Evolutionary conservation across 1,140 invertebrate species (phyloP), one percentile per base, ranked within the genome.

Genomic region (Tetramorium simillimum): DNA sequence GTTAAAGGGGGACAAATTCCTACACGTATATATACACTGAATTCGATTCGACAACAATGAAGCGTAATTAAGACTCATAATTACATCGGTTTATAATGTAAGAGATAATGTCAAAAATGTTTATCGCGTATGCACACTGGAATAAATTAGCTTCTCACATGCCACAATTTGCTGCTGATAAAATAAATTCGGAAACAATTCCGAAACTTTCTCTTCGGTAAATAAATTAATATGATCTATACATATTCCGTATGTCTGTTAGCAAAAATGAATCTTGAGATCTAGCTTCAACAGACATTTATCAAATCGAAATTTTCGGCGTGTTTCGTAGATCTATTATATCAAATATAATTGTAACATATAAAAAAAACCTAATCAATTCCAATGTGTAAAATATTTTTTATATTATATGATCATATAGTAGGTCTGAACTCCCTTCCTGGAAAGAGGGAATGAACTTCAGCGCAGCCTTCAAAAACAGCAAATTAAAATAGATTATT

Each of bases 21-120:
- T 92, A 91, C 90, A 85, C 28, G 46, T 33, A 53, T 51, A 77
- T 89, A 91, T 89, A 93, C 91, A 93, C 85, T 92, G 88, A 92
- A 93, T 90, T 91, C 77, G 90, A 89, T 65, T 88, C 81, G 78
- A 88, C 81, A 86, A 89, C 75, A 81, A 81, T 21, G 60, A 21
- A 46, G 37, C n/a, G 60, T 21, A 63, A 33, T 77, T 63, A 62
- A 77, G 75, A 62, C 40, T 78, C 40, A 24, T 12, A 65, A 12
- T 12, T 40, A 63, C 28, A 46, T 28, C 18, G 0, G 5, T 33
- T 49, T 78, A 33, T 76, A 40, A 40, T 43, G 18, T 77, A 21
- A 75, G 18, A 77, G 63, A 37, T 43, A 46, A 60, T 77, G 18
- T 53, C 16, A 24, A 43, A 76, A 40, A 58, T 43, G 46, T 65